Evolutionary conservation across 2,797 vertebrate genomes (phyloP).

Genomic region (Rhyacichthys aspro): DNA sequence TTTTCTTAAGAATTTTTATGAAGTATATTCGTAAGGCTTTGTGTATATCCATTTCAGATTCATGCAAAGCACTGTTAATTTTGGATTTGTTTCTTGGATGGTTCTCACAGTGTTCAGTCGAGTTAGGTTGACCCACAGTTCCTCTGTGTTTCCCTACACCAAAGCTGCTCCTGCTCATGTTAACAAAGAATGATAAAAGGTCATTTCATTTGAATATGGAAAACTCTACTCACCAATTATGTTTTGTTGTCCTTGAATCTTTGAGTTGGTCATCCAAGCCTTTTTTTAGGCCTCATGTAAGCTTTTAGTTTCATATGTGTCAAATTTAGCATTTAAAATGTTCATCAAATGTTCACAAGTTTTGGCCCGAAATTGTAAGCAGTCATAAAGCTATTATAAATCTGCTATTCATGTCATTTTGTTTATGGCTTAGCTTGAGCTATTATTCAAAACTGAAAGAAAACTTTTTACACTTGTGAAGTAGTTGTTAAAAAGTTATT

Average conservation of each 20-base stretch:
- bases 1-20: slow-evolving; percentile 57
- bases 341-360: too few relatives aligned
- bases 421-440: slow-evolving; percentile 21
- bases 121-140: slow-evolving; percentile 60
- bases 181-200: slow-evolving; percentile 36
- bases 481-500: slow-evolving; percentile 44
- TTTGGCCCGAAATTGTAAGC: slow-evolving; percentile 4
- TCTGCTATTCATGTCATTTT: slow-evolving; percentile 32
- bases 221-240: slow-evolving; percentile 24
- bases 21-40: slow-evolving; percentile 51
- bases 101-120: slow-evolving; percentile 39
- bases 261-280: background rate
- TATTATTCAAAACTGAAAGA: slow-evolving; percentile 28
- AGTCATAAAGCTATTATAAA: slow-evolving; percentile 10
- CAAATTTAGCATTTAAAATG: too few relatives aligned
- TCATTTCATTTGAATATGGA: slow-evolving; percentile 34
- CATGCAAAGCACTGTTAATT: slow-evolving; percentile 67
- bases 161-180: slow-evolving; percentile 45
- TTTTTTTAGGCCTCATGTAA: too few relatives aligned
- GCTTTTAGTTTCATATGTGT: too few relatives aligned
- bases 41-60: slow-evolving; percentile 72
- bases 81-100: slow-evolving; percentile 68
- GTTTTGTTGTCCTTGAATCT: slow-evolving; percentile 3
- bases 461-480: slow-evolving; percentile 26
- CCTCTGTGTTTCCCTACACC: slow-evolving; percentile 46